These are phyloP conservation scores for Eurosta solidaginis DNA, from an alignment of 1,140 invertebrate species.

Conservation along the genomic window DNA sequence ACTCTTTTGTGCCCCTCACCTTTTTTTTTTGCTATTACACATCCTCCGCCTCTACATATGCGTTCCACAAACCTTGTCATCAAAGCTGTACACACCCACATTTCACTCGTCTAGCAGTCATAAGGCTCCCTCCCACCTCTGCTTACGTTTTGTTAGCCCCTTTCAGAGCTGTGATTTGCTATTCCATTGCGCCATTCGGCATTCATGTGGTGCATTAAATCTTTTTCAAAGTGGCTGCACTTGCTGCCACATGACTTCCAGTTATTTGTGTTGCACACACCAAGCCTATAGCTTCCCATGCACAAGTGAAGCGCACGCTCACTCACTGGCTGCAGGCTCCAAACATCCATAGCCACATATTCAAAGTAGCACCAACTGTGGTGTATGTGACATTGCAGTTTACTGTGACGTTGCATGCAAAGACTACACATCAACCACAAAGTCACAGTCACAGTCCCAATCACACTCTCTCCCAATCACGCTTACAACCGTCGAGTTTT, in stretches of 20 bases:
- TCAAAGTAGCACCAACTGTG: not conserved
- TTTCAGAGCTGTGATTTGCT: conserved; percentile 14
- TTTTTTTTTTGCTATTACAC: no score
- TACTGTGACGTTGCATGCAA: conserved; percentile 1
- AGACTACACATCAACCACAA: not conserved
- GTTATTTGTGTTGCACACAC: not conserved
- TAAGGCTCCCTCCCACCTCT: no score
- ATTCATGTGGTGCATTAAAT: conserved; percentile 21
- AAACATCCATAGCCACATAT: not conserved
- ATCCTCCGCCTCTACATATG: no score
- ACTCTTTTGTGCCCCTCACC: no score
- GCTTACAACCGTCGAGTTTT: not conserved
- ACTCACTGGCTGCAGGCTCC: not conserved
- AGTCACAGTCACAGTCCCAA: not conserved
- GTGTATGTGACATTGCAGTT: conserved; percentile 4
- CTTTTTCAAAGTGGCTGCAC: conserved; percentile 22
- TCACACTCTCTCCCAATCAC: not conserved
- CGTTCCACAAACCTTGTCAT: no score
- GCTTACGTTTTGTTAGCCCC: no score
- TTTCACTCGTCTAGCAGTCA: no score
- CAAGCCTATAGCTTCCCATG: not conserved
- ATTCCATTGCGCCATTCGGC: not conserved
- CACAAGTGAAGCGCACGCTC: not conserved
- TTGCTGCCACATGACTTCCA: conserved; percentile 11
- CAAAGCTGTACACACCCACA: no score